A percentile compares a stretch with the other conserved stretches of the same genome.
phyloP scores from a whole-genome alignment of 2,888 invertebrate genomes.

The Nomada ferruginata region DNA sequence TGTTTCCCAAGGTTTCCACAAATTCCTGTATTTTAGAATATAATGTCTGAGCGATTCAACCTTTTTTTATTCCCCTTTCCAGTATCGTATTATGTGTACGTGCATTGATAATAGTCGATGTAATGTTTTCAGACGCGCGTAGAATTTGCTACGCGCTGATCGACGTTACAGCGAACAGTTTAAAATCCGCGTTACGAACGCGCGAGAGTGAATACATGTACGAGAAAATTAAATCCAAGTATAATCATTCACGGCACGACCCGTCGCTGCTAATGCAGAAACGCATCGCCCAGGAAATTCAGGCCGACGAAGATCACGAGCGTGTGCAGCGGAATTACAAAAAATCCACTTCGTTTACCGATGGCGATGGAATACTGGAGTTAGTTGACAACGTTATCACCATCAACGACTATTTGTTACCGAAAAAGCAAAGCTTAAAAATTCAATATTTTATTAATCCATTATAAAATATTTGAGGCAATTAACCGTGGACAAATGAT shows the following conservation, averaged over 20 bases:
- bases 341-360: neutral
- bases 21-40: too few species aligned
- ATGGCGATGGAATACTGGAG: constrained; percentile 19
- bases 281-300: neutral
- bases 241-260: constrained; percentile 22
- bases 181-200: constrained; percentile 69
- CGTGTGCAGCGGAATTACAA: neutral
- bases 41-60: too few species aligned
- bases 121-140: constrained; percentile 68
- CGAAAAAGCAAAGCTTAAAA: too few species aligned
- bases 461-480: neutral
- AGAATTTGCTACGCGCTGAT: constrained; percentile 73
- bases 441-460: neutral
- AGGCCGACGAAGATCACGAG: neutral
- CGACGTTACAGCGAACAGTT: constrained; percentile 72
- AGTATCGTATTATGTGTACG: too few species aligned
- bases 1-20: too few species aligned
- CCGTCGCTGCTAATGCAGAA: constrained; percentile 19
- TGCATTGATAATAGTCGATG: too few species aligned
- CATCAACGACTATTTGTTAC: too few species aligned
- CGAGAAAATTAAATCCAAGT: constrained; percentile 32
- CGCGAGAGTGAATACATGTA: constrained; percentile 32
- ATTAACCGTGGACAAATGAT: neutral
- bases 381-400: constrained; percentile 8
- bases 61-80: too few species aligned